Evolutionary conservation across 2,888 invertebrate species (phyloP).

Genomic region (Osmoderma eremita): DNA sequence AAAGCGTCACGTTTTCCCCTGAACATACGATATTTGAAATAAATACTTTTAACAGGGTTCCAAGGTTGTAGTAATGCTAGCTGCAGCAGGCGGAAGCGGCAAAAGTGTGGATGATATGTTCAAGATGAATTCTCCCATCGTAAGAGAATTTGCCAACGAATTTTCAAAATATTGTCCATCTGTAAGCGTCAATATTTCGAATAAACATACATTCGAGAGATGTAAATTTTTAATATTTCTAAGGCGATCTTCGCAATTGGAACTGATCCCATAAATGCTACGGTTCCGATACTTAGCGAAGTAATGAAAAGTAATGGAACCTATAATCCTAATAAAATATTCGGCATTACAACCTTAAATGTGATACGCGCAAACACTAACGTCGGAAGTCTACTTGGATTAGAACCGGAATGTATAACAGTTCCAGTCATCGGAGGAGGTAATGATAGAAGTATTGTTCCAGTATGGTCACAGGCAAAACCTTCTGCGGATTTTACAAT

Average conservation of each 20-base stretch:
- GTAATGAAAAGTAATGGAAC: constrained; percentile 63
- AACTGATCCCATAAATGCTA: constrained; percentile 64
- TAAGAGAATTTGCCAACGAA: constrained; percentile 53
- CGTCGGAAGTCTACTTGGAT: constrained; percentile 85
- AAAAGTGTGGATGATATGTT: constrained; percentile 53
- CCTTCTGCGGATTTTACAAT: constrained; percentile 73
- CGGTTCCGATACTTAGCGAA: constrained; percentile 65
- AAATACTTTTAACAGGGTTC: constrained; percentile 54
- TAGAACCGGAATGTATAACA: constrained; percentile 82
- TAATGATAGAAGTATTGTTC: constrained; percentile 95
- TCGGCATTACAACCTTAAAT: constrained; percentile 95
- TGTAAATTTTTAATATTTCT: constrained; percentile 46
- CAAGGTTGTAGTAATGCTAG: constrained; percentile 57
- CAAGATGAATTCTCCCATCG: constrained; percentile 55
- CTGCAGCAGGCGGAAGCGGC: constrained; percentile 51
- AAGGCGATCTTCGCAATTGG: constrained; percentile 64
- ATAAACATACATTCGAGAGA: background rate
- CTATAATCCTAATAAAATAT: constrained; percentile 82
- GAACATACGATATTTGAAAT: constrained; percentile 7
- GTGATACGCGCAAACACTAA: constrained; percentile 92
- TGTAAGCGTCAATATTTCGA: constrained; percentile 45
- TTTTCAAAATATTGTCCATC: constrained; percentile 54
- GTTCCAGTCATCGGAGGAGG: constrained; percentile 97
- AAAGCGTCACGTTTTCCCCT: background rate
- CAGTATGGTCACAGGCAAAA: constrained; percentile 87